Conservation (phyloP, 2,888 invertebrate genomes). For the Candidula unifasciata region DNA sequence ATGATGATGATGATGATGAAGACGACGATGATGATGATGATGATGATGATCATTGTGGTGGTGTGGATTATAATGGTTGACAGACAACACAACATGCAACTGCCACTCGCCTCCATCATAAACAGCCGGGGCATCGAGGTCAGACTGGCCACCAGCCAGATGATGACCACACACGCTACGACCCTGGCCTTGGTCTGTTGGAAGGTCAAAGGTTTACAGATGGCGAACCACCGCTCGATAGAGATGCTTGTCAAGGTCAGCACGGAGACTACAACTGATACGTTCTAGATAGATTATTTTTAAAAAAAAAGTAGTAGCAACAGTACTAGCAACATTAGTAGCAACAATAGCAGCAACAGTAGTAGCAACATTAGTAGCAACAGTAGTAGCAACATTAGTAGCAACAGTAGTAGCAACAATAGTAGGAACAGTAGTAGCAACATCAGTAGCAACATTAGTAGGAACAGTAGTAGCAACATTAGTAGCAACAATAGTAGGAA, state of each 20-base stretch:
- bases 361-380: no score
- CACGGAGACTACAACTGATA: constrained; percentile 94
- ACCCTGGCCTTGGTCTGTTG: constrained; percentile 90
- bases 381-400: no score
- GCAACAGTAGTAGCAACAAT: no score
- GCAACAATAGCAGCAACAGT: no score
- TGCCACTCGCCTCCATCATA: constrained; percentile 56
- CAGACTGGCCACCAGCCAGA: constrained; percentile 87
- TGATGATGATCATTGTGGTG: neutral
- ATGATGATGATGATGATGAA: constrained; percentile 14
- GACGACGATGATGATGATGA: constrained; percentile 13
- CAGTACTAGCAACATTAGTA: no score
- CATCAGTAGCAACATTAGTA: no score
- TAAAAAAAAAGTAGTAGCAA: no score
- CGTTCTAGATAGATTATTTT: constrained; percentile 22
- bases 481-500: no score
- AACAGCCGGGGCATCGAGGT: constrained; percentile 72
- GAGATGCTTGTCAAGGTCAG: constrained; percentile 94
- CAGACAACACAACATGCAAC: no score
- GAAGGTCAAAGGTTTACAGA: constrained; percentile 92
- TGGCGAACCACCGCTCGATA: constrained; percentile 95
- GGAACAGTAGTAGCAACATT: no score
- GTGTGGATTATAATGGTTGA: no score
- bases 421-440: no score
- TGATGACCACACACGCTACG: constrained; percentile 87